Evolutionary conservation across 2,888 invertebrate species (phyloP), one percentile per base, ranked within the genome.

Genomic region (Drosophila prolongata): DNA sequence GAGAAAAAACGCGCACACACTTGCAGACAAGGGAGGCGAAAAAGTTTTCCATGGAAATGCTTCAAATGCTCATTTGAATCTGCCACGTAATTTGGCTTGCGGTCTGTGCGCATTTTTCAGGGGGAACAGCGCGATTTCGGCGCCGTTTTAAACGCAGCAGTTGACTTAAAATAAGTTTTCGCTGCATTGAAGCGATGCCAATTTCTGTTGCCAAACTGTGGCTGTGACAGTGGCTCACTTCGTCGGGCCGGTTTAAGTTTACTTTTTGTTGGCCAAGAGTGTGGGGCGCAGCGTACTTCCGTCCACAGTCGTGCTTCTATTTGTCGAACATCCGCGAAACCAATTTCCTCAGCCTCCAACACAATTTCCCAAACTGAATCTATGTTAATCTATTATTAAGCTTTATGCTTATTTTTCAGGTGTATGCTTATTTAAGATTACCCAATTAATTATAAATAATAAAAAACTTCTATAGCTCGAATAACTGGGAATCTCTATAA

Each of bases 111-210:
- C 46, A 47, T 30, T 30, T 47, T 30, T 6, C 30, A 34, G 5
- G 16, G 34, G 35, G 14, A 30, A 53, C 10, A n/a, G 50, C 83
- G 60, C 59, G 68, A 43, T 62, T 61, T 34, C 35, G 60, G 50
- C 56, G 72, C 58, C 68, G 75, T 65, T 76, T 76, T 78, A 55
- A 75, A 42, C 75, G 78, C 75, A 78, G 87, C 87, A 78, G 82
- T 81, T 85, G 77, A 86, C 76, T 80, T 80, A 83, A 78, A 79
- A 81, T 81, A 87, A 81, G 87, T 88, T 88, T 71, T 74, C 82
- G 79, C 75, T 66, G 60, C 83, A 87, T 84, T 85, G 86, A 84
- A 84, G 79, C 73, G 77, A 67, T 87, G 85, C 79, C 87, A 87
- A 84, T 85, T 81, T 78, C 64, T 67, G 61, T 34, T 47, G 38